Evolutionary conservation across 2,113 vertebrate species (phyloP).

Genomic region (Shinisaurus crocodilurus): DNA sequence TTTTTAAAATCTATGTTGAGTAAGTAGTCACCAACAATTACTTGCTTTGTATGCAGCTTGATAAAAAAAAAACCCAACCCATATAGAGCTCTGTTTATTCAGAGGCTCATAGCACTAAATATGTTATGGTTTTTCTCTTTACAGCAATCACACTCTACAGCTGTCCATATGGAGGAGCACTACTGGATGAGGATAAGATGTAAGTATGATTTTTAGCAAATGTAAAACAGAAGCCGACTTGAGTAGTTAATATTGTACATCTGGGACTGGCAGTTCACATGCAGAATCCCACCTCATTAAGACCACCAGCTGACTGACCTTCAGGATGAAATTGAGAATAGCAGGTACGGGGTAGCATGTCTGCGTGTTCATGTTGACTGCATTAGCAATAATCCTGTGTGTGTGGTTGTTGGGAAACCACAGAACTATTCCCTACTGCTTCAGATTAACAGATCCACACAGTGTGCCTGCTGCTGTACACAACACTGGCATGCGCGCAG

Average conservation of each 20-base stretch:
- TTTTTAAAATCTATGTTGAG: too few species aligned
- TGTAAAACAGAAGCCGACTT: neutral
- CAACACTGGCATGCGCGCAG: too few species aligned
- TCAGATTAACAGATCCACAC: neutral
- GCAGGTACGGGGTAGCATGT: too few species aligned
- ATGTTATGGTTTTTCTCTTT: conserved; percentile 11
- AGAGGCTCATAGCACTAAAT: conserved; percentile 13
- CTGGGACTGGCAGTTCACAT: neutral
- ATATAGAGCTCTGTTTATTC: neutral
- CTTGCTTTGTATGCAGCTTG: too few species aligned
- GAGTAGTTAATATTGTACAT: neutral
- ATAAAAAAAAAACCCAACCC: too few species aligned
- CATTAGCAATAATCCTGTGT: neutral
- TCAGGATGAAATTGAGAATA: neutral
- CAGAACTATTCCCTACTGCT: neutral
- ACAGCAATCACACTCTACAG: conserved; percentile 78
- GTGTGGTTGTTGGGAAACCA: neutral
- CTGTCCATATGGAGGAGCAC: conserved; percentile 74
- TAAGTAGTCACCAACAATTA: too few species aligned
- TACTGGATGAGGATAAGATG: conserved; percentile 80
- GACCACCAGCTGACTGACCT: too few species aligned
- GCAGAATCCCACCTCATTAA: neutral
- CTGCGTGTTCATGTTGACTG: neutral
- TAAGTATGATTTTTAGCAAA: conserved; percentile 59
- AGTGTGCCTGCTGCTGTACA: neutral